These are phyloP conservation scores for Lasioglossum figueresi DNA, from an alignment of 2,888 invertebrate species.

Conservation along the genomic window DNA sequence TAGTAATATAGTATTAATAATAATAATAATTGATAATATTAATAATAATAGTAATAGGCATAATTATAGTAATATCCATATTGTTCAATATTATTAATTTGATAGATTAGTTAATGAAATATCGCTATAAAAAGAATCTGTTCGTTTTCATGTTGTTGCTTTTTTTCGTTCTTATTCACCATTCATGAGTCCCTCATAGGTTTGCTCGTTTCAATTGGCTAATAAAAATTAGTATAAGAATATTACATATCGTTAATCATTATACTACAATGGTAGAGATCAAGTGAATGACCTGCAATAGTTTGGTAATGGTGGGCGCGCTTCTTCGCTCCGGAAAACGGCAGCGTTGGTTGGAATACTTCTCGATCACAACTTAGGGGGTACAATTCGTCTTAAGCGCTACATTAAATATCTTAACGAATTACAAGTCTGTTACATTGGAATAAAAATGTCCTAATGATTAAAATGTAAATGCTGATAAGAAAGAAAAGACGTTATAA, in stretches of 20 bases:
- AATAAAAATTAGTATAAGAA: conserved; percentile 81
- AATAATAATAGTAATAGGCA: conserved; percentile 30
- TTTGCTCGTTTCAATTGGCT: conserved; percentile 74
- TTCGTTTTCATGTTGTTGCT: conserved; percentile 51
- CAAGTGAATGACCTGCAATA: conserved; percentile 80
- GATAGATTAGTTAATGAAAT: conserved; percentile 71
- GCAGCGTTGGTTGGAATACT: conserved; percentile 18
- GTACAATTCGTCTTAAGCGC: conserved; percentile 5
- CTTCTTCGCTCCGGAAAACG: conserved; percentile 68
- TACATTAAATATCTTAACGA: conserved; percentile 24
- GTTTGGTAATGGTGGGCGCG: conserved; percentile 80
- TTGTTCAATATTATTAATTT: conserved; percentile 51
- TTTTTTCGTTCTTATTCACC: conserved; percentile 39
- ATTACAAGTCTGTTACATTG: conserved; percentile 5
- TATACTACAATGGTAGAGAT: conserved; percentile 82
- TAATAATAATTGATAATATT: conserved; percentile 59
- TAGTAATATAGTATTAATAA: conserved; percentile 67
- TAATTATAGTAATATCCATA: conserved; percentile 68
- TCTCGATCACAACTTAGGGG: conserved; percentile 12
- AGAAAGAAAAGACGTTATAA: not conserved
- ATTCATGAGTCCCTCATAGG: conserved; percentile 55
- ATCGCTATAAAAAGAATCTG: conserved; percentile 71
- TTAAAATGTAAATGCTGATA: conserved; percentile 10
- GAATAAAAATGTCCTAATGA: conserved; percentile 11
- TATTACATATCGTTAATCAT: conserved; percentile 76